Base-by-base conservation (phyloP, 2,113 vertebrate species). In the Pimephales promelas region DNA sequence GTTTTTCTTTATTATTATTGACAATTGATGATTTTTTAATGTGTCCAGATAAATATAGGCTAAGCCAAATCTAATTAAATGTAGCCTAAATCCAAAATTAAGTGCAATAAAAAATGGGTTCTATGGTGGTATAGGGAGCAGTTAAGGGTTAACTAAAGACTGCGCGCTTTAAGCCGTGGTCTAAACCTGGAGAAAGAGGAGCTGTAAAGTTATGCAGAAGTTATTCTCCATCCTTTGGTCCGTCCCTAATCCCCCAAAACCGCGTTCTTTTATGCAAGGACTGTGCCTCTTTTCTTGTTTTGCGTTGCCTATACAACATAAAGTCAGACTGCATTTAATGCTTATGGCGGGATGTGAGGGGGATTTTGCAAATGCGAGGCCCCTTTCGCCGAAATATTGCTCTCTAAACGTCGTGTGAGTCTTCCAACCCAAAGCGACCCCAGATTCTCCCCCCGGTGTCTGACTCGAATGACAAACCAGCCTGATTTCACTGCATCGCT, bases 271-370 rank as follows among this genome's bases (percentile, higher is more conserved):
- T 95, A 96, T 92, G 92, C 87, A 93, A 94, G 91, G 90, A 92
- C 92, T 95, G 93, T 94, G 96, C 95, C 94, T 96, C 94, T 95
- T 94, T 96, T 92, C 95, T 93, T 93, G 95, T 96, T 90, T 91
- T 91, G 88, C 94, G 94, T 95, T 94, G 92, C 95, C 95, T 96
- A 95, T 96, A 96, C 96, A 97, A 96, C 97, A 97, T 98, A 98
- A 99, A 99, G 97, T 97, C 98, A 98, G 96, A 96, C 96, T 97
- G 96, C 96, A 99, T 99, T 98, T 97, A 98, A 99, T 98, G 98
- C 96, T 98, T 96, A 96, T 96, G 96, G 96, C 94, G 96, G 92
- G 97, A 97, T 97, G 96, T 95, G 96, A 96, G 95, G 94, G 92
- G 95, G 96, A 92, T 96, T 98, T 97, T 95, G 96, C 96, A 93